A percentile compares a stretch with the other conserved stretches of the same genome.
Evolutionary conservation across 1,140 invertebrate genomes (phyloP).

Genomic region (Conopomorpha cramerella): DNA sequence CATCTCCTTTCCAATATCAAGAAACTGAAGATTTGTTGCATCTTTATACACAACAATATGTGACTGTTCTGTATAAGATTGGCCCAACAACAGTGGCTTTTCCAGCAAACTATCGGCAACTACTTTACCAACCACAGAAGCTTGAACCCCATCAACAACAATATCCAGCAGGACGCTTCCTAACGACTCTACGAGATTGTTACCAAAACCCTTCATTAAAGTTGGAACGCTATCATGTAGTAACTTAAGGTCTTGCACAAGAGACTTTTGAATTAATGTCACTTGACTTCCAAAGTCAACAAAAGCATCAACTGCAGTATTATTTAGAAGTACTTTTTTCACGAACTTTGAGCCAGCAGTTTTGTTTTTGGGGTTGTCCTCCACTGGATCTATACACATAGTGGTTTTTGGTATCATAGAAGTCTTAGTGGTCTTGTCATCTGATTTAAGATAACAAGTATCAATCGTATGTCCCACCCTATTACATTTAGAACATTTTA

Average conservation of each 20-base stretch:
- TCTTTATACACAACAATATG: too few species aligned
- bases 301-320: neutral
- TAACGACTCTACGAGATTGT: conserved; percentile 1
- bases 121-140: conserved; percentile 1
- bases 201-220: conserved; percentile 3
- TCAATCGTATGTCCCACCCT: conserved; percentile 2
- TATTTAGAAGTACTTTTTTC: neutral
- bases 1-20: conserved; percentile 2
- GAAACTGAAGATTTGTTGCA: too few species aligned
- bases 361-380: neutral
- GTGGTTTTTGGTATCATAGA: neutral
- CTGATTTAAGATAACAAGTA: neutral
- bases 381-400: conserved; percentile 2
- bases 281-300: conserved; percentile 3
- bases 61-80: conserved; percentile 5
- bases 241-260: neutral
- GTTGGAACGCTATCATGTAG: neutral
- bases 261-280: neutral
- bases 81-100: conserved; percentile 3
- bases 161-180: neutral
- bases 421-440: neutral
- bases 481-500: conserved; percentile 2
- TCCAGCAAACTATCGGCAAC: conserved; percentile 2
- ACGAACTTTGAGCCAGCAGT: conserved; percentile 1
- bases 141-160: too few species aligned